Evolutionary conservation across 2,113 vertebrate species (phyloP).

Genomic region (Tupaia chinensis): DNA sequence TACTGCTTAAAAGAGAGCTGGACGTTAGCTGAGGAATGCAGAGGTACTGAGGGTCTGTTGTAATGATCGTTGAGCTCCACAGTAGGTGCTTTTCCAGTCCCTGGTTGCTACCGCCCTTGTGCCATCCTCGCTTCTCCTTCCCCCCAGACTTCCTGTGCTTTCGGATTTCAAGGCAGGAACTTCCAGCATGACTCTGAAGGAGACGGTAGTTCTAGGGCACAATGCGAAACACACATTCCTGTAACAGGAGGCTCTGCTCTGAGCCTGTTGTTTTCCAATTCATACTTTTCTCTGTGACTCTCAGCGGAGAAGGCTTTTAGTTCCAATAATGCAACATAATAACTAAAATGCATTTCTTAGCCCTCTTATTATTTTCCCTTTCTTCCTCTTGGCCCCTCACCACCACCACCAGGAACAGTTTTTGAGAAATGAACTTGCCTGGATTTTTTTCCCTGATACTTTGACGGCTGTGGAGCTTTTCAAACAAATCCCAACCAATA

Average conservation of each 20-base stretch:
- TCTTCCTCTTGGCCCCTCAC: background rate
- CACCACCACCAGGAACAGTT: background rate
- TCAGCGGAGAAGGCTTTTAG: background rate
- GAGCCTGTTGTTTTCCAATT: background rate
- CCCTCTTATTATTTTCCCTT: conserved; percentile 16
- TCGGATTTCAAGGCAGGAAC: background rate
- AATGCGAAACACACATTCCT: background rate
- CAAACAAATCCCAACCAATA: conserved; percentile 75
- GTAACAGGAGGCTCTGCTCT: background rate
- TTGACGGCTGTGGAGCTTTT: conserved; percentile 70
- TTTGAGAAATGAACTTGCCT: conserved; percentile 45
- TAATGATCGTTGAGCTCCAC: background rate
- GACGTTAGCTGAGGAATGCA: background rate
- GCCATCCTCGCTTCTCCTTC: conserved; percentile 61
- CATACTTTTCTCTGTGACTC: conserved; percentile 1
- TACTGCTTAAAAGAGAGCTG: background rate
- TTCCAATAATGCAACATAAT: conserved; percentile 27
- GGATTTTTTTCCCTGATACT: conserved; percentile 48
- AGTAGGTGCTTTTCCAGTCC: background rate
- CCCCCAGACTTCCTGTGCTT: background rate
- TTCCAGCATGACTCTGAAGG: background rate
- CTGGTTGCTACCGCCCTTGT: background rate
- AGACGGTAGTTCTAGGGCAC: background rate
- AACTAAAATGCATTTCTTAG: conserved; percentile 8
- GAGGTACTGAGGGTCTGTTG: background rate